Base-by-base conservation (phyloP, 92 coral and sea anemone genomes). In the Actinernus sp. region DNA sequence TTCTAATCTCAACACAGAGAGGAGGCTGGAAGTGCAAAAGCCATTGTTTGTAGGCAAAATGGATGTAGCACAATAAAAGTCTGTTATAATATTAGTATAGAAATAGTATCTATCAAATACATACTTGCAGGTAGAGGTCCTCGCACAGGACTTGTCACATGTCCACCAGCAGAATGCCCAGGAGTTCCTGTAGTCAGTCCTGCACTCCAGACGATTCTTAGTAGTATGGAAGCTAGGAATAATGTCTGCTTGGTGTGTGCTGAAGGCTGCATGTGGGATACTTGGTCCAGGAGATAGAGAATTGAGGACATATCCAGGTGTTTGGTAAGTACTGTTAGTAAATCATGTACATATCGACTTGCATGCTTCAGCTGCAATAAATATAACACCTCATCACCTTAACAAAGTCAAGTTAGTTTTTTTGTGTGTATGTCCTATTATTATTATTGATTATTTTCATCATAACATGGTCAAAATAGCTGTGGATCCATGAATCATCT, bases 311-410 rank as follows among this genome's bases (percentile, higher is more conserved):
- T 91, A 30, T 87, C 90, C 81, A 94, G 78, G 74, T 91, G 97
- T 65, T 94, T 94, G 37, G 98, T 88, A n/a, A 94, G 74, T 36
- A 86, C 97, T 25, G 98, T 94, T 24, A 94, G 60, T 63, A 94
- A 58, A 65, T 94, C 98, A 52, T 94, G 98, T 12, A 94, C 98
- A 59, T 94, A 91, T 27, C 98, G 98, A 41, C 98, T 94, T 7
- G 97, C 98, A 74, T 94, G 98, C 62, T 94, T 94, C 39, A 94
- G 88, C 98, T 94, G 69, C 1, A 79, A 74, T 7, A 21, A 3
- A 63, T n/a, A n/a, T n/a, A n/a, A n/a, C n/a, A n/a, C n/a, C n/a
- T n/a, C n/a, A n/a, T n/a, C n/a, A n/a, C n/a, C n/a, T n/a, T n/a
- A n/a, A n/a, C n/a, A n/a, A n/a, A n/a, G n/a, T n/a, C n/a, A n/a